Base-by-base conservation (phyloP, 2,113 vertebrate genomes). In the Sus scrofa region DNA sequence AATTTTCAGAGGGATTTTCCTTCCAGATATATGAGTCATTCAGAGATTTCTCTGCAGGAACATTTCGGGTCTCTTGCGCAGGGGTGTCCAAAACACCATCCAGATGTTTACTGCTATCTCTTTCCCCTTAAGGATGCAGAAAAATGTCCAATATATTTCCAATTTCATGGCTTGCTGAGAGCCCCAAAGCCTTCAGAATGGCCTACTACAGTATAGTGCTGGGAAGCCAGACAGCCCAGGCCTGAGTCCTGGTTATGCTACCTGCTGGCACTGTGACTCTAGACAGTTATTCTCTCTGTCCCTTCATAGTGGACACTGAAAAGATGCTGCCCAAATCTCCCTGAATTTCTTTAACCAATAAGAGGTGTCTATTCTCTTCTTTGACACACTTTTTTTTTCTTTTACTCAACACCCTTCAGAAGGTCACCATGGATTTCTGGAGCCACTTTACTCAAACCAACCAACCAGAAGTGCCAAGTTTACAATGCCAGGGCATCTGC, bases 181-280 rank as follows among this genome's bases (percentile, higher is more conserved):
- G 39, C 27, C 52, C 18, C 63, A 60, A 34, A 77, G 37, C 27
- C 74, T 78, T 54, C n/a, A 19, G 37, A 19, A 13, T 1, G 32
- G 32, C n/a, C 22, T 27, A 34, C 1, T 7, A n/a, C 0, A 10
- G 26, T 22, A 8, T 2, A 37, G 58, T 26, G 7, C 0, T 60
- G 39, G 27, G 60, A 9, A 22, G 13, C 34, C 44, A 67, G 5
- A 20, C 3, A 60, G 62, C 6, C 7, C 60, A 52, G 83, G 27
- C 2, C 1, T 24, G 71, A 52, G 60, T 85, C n/a, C 86, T 27
- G n/a, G 58, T 44, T 58, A 9, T 37, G 34, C n/a, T 11, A 3
- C 26, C 39, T 50, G 54, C 14, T 30, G 60, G 16, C 16, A 0
- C 39, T 19, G 26, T 27, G 39, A 39, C 26, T 65, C 1, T 6